phyloP scores from a whole-genome alignment of 2,113 vertebrate genomes.

The Synodontis membranacea region DNA sequence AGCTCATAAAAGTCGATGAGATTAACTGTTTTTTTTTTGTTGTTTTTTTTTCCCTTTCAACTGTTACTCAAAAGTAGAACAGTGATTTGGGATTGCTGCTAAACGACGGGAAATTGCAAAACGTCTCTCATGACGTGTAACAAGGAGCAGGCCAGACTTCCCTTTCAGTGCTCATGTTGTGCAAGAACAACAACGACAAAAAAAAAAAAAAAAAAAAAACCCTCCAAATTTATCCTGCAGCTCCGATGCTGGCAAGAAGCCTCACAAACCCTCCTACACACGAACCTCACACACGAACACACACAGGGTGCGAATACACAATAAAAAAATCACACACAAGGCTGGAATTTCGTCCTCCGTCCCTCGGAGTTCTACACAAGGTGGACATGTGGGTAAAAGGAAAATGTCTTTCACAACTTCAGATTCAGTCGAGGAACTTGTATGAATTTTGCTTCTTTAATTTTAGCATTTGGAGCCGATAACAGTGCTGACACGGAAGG shows the following conservation, averaged over 20 bases:
- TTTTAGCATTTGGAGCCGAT: too few relatives aligned
- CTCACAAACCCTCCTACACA: neutral
- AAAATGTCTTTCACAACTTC: neutral
- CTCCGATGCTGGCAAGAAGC: neutral
- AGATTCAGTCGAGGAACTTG: neutral
- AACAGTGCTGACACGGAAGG: neutral
- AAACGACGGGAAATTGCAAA: constrained; percentile 17
- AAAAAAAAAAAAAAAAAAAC: neutral
- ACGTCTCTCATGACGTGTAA: constrained; percentile 13
- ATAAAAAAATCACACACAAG: neutral
- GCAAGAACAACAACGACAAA: constrained; percentile 1
- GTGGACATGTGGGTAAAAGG: neutral
- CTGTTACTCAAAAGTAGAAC: neutral
- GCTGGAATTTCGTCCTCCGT: neutral
- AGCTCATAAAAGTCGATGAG: neutral
- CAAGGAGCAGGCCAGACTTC: constrained; percentile 1
- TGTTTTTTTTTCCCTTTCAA: neutral
- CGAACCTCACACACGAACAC: neutral
- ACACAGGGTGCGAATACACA: neutral
- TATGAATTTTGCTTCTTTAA: neutral
- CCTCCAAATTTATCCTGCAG: neutral
- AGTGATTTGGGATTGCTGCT: neutral
- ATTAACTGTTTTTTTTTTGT: neutral
- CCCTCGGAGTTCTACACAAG: neutral
- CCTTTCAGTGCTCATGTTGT: neutral